Conservation (phyloP, 2,113 vertebrate genomes). For the Atherinomorus stipes region DNA sequence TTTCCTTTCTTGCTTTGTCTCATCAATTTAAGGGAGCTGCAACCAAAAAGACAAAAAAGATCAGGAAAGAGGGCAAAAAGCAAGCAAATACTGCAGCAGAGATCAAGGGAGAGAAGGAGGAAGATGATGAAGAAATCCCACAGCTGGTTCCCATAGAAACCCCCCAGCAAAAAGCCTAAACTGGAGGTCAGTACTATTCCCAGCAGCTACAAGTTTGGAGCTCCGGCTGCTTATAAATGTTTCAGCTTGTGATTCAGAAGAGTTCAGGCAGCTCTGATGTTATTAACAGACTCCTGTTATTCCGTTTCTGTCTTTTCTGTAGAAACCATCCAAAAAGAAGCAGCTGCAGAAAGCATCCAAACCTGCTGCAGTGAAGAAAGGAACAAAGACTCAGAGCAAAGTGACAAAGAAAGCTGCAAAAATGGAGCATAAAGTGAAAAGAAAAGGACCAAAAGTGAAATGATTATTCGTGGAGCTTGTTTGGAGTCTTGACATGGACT, state of each 20-base stretch:
- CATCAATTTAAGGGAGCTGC: constrained; percentile 31
- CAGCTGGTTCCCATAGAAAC: constrained; percentile 79
- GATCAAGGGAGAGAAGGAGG: constrained; percentile 9
- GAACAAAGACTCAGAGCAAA: constrained; percentile 38
- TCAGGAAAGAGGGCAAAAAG: background rate
- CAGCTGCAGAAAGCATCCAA: constrained; percentile 57
- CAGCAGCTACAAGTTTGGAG: background rate
- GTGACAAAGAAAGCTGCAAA: constrained; percentile 49
- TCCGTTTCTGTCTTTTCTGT: background rate
- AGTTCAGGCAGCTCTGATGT: background rate
- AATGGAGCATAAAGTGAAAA: constrained; percentile 44
- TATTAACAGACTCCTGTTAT: accelerated
- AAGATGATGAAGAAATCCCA: constrained; percentile 77
- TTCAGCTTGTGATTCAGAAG: accelerated
- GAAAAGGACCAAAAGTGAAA: constrained; percentile 63
- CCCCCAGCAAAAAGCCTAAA: constrained; percentile 74
- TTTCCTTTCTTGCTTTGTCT: background rate
- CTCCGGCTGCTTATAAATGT: background rate
- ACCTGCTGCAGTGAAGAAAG: constrained; percentile 44
- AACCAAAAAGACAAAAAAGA: constrained; percentile 3
- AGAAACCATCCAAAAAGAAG: constrained; percentile 62
- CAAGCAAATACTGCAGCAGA: no score
- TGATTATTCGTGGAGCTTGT: constrained; percentile 16
- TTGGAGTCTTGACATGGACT: constrained; percentile 16
- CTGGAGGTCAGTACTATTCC: constrained; percentile 65